Base-by-base conservation (phyloP, 35 echinoderm and acorn worm species). In the Hemicentrotus pulcherrimus region DNA sequence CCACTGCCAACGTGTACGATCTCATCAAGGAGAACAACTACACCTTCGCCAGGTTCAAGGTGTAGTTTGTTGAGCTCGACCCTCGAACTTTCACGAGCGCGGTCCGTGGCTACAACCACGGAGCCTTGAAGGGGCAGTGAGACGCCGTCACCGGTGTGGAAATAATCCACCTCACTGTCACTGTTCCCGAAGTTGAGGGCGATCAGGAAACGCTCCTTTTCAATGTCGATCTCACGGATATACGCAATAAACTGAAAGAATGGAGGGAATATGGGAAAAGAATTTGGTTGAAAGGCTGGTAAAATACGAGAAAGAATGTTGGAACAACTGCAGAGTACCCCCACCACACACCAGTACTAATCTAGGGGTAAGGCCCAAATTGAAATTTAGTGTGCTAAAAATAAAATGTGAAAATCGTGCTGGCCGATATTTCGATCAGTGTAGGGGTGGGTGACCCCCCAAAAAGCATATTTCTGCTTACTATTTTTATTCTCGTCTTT, bases 51-150 rank as follows among this genome's bases (percentile, higher is more conserved):
- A 10, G 96, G 94, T 10, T 92, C 28, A 30, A 99, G 91, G 19
- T 86, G 46, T 0, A 99, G 86, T 91, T 99, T 99, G 86, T 99
- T 99, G 30, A 99, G 55, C 94, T 99, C 92, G 60, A 99, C 96
- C 15, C 59, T 47, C 48, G 94, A 32, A 5, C 86, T 94, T 32
- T 95, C 92, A 31, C 96, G 94, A 5, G 16, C n/a, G 28, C n/a
- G 30, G 28, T 96, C 85, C 6, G 96, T 96, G 86, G 92, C 88
- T 18, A 97, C 89, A 9, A 93, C 50, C 14, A 99, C 94, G 1
- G 46, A 94, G 9, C 97, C 98, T 92, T 99, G 92, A 7, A 99
- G 92, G 5, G 98, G 98, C 14, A 99, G 70, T 11, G 46, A 46
- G 18, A 31, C 41, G 13, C 48, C 31, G 7, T 93, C 94, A 6